A percentile compares a stretch with the other conserved stretches of the same genome.
Conservation (phyloP, 2,797 vertebrate species). For the Syncerus caffer region DNA sequence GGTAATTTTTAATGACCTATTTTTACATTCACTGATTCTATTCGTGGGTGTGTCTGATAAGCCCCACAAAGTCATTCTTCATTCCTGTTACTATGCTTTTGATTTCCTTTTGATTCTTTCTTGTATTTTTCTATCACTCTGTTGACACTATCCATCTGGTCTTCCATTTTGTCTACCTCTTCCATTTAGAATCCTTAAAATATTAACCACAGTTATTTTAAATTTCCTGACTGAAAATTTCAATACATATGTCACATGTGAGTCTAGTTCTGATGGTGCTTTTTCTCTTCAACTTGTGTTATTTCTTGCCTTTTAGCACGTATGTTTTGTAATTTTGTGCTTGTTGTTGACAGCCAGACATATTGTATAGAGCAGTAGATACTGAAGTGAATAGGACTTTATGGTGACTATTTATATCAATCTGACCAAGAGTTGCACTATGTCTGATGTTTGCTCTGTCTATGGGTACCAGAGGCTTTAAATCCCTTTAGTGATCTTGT, state of each 20-base stretch:
- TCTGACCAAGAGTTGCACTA: not conserved
- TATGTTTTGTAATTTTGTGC: not conserved
- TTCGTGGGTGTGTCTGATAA: not conserved
- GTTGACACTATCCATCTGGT: not conserved
- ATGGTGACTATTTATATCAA: not conserved
- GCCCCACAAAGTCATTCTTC: not conserved
- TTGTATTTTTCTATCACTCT: not conserved
- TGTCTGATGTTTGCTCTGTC: not conserved
- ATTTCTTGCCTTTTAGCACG: slow-evolving; percentile 8
- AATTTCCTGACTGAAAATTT: slow-evolving; percentile 16
- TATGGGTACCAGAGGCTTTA: not conserved
- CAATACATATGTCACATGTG: not conserved
- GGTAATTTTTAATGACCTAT: not conserved
- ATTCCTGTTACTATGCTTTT: not conserved
- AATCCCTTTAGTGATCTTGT: not conserved
- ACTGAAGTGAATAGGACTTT: not conserved
- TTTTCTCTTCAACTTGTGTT: slow-evolving; percentile 8
- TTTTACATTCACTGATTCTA: not conserved
- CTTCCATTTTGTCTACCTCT: not conserved
- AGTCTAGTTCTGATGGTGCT: not conserved
- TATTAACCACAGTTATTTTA: not conserved
- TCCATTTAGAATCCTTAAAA: not conserved
- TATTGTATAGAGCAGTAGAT: not conserved
- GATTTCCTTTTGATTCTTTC: slow-evolving; percentile 2
- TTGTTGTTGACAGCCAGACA: not conserved